Evolutionary conservation across 2,797 vertebrate species (phyloP), one percentile per base, ranked within the genome.

Genomic region (Amniataba percoides): DNA sequence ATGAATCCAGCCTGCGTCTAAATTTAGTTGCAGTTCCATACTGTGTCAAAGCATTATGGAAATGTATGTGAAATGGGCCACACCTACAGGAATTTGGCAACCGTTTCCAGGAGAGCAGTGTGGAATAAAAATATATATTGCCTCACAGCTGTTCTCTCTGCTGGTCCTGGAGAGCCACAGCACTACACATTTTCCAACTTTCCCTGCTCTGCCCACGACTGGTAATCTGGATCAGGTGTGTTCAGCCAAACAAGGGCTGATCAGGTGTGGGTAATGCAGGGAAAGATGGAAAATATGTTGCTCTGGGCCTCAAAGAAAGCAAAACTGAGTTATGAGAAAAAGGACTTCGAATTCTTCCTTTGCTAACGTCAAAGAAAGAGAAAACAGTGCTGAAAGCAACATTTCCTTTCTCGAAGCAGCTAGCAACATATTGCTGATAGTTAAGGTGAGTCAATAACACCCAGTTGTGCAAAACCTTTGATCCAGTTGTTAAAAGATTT

Each of bases 61-160:
- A 7, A 34, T 21, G 39, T 21, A 4, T 16, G 21, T 58, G 25
- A 58, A 46, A 57, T 18, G 13, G 31, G 42, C 10, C 43, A 19
- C n/a, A 25, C 6, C 43, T 59, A 10, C 67, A 48, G 25, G 23
- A 40, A 21, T 15, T 10, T n/a, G 60, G 21, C 58, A 25, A 10
- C 13, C 21, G 15, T 19, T 48, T 7, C n/a, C 1, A 48, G 25
- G 18, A 60, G 42, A 16, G n/a, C 14, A 4, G 39, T 10, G 43
- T 31, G 59, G 42, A 39, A 70, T 25, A 43, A 18, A 62, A 72
- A 43, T 13, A 62, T 13, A 62, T 18, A 46, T 14, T 36, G 19
- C 25, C 36, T 62, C 39, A 53, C 62, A 66, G 62, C 55, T 61
- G 69, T 27, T 34, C 46, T 45, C 42, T 2, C 59, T 15, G 56